phyloP scores from a whole-genome alignment of 1,140 invertebrate species.

The Drosophila azteca region DNA sequence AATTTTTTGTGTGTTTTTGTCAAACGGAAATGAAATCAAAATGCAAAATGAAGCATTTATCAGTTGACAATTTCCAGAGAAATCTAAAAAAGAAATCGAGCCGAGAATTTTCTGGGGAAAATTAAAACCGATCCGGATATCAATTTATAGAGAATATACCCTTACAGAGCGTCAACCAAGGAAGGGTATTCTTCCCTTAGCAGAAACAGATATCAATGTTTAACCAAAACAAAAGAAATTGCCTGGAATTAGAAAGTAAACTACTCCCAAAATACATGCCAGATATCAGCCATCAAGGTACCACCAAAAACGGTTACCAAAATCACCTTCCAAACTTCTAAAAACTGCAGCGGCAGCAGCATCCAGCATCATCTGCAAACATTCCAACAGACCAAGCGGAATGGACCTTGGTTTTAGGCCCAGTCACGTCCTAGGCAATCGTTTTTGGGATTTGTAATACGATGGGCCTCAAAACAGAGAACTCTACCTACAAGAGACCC shows the following conservation, averaged over 20 bases:
- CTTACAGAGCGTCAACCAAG: too few species aligned
- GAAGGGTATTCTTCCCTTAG: too few species aligned
- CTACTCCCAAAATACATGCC: too few species aligned
- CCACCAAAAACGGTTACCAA: too few species aligned
- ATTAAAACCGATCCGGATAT: too few species aligned
- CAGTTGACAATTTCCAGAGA: slow-evolving; percentile 9
- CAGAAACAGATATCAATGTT: too few species aligned
- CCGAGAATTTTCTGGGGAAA: too few species aligned
- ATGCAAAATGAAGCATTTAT: slow-evolving; percentile 58
- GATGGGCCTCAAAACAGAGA: slow-evolving; percentile 9
- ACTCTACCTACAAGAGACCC: background rate
- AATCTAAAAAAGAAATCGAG: too few species aligned
- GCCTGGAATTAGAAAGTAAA: too few species aligned
- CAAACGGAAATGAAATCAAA: slow-evolving; percentile 70
- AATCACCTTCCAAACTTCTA: background rate
- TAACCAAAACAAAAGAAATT: too few species aligned
- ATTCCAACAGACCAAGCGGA: background rate
- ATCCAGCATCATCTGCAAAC: background rate
- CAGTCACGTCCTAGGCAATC: slow-evolving; percentile 30
- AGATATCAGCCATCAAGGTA: too few species aligned
- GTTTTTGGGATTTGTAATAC: slow-evolving; percentile 45
- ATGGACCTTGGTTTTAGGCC: background rate
- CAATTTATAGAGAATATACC: too few species aligned
- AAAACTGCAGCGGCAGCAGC: slow-evolving; percentile 8
- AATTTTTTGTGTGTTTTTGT: slow-evolving; percentile 52